Conservation (phyloP, 2,888 invertebrate species). For the Thecocarcelia acutangulata region DNA sequence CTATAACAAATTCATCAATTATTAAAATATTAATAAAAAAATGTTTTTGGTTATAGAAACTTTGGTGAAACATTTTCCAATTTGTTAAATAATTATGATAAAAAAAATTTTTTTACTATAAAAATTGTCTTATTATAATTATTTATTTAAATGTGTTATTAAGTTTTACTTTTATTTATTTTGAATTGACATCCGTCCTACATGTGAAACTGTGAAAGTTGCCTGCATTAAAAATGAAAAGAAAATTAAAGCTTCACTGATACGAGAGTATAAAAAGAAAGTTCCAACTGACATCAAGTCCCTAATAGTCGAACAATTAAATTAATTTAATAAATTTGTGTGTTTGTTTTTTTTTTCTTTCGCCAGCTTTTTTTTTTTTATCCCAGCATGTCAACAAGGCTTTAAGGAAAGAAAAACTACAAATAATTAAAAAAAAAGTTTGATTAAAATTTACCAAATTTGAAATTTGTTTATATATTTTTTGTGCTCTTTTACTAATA, state of each 20-base stretch:
- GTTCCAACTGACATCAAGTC: slow-evolving; percentile 52
- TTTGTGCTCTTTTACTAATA: slow-evolving; percentile 16
- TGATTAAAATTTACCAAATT: slow-evolving; percentile 54
- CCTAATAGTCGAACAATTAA: slow-evolving; percentile 61
- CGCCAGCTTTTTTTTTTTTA: neutral
- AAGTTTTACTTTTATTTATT: neutral
- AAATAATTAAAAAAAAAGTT: slow-evolving; percentile 25
- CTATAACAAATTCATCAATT: no score
- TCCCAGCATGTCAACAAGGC: slow-evolving; percentile 55
- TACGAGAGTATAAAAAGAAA: slow-evolving; percentile 45
- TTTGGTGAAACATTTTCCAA: no score
- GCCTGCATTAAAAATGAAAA: neutral
- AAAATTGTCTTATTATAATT: no score
- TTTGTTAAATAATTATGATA: no score
- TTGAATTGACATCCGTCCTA: slow-evolving; percentile 25
- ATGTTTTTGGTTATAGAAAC: no score
- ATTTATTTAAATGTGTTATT: no score
- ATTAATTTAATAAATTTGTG: slow-evolving; percentile 55
- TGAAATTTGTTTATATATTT: slow-evolving; percentile 26
- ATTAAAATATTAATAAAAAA: no score
- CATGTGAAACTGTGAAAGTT: slow-evolving; percentile 26
- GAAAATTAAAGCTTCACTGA: neutral
- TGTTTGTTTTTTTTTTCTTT: slow-evolving; percentile 9
- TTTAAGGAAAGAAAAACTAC: slow-evolving; percentile 23
- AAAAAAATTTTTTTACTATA: no score